phyloP scores from a whole-genome alignment of 2,113 vertebrate species.

The Mastomys natalensis region DNA sequence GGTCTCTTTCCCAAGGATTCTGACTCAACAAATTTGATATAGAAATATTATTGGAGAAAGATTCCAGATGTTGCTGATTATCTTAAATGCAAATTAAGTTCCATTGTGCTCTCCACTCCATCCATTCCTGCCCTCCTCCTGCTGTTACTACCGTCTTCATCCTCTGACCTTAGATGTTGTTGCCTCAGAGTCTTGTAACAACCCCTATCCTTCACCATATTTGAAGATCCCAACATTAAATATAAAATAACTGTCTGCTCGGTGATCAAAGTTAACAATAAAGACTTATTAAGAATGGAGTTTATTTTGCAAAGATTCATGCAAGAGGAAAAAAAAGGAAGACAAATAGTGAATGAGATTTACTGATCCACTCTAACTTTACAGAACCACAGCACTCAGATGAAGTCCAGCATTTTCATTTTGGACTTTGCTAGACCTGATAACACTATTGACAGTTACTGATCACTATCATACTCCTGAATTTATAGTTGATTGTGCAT shows the following conservation, averaged over 20 bases:
- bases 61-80: neutral
- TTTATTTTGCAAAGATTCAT: neutral
- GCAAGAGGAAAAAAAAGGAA: neutral
- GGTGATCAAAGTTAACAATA: neutral
- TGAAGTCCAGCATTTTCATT: neutral
- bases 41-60: neutral
- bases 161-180: neutral
- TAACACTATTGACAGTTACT: neutral
- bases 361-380: neutral
- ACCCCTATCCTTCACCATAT: neutral
- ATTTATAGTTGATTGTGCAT: neutral
- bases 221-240: neutral
- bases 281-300: neutral
- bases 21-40: neutral
- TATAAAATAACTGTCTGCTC: neutral
- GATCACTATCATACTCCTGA: neutral
- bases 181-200: neutral
- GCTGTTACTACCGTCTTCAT: neutral
- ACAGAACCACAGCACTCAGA: neutral
- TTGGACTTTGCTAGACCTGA: neutral
- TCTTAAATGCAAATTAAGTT: neutral
- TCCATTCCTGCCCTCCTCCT: too few species aligned
- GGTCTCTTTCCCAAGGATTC: neutral
- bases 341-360: neutral
- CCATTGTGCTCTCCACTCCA: neutral